Base-by-base conservation (phyloP, 2,113 vertebrate species). In the Cryptomyrus ogoouensis region DNA sequence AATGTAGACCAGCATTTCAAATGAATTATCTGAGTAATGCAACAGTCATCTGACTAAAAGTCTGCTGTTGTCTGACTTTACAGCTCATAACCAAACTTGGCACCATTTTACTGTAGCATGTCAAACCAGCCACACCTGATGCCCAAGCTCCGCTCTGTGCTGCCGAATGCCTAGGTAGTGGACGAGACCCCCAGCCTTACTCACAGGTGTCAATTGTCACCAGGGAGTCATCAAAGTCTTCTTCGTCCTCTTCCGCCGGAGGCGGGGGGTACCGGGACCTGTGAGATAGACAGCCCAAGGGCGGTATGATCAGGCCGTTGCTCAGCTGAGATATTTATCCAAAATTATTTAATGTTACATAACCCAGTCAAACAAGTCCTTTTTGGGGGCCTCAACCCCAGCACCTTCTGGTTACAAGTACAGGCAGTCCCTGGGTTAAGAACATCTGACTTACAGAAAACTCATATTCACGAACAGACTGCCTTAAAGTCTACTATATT, bases 121-220 rank as follows among this genome's bases (percentile, higher is more conserved):
- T 42, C 35, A 80, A 19, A 19, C 13, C 15, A 19, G 35, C 74
- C 74, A 80, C 35, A 42, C 74, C 83, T 42, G 46, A 21, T 52
- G 56, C 83, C 46, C 19, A 10, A 84, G 7, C 9, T 3, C 8
- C 44, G 1, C 83, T 21, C 44, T 8, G 53, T n/a, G 0, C 42
- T 44, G 31, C 88, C 89, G 10, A 47, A 70, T 70, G 9, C 62
- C 62, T 3, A 31, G n/a, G n/a, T 15, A 13, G 62, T 31, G n/a
- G 27, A 13, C 27, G 62, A 31, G 27, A 70, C 10, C n/a, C 24
- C 46, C 74, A 27, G 66, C 74, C 39, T 10, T 88, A 96, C 97
- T 96, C 91, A 98, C 98, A 98, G 3, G 97, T 98, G 91, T 98
- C 98, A 0, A 98, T 95, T 50, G 96, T 97, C 10, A 98, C 97